These are phyloP conservation scores for Cynodonichthys magdalenae DNA, from an alignment of 2,797 vertebrate species.

Conservation along the genomic window DNA sequence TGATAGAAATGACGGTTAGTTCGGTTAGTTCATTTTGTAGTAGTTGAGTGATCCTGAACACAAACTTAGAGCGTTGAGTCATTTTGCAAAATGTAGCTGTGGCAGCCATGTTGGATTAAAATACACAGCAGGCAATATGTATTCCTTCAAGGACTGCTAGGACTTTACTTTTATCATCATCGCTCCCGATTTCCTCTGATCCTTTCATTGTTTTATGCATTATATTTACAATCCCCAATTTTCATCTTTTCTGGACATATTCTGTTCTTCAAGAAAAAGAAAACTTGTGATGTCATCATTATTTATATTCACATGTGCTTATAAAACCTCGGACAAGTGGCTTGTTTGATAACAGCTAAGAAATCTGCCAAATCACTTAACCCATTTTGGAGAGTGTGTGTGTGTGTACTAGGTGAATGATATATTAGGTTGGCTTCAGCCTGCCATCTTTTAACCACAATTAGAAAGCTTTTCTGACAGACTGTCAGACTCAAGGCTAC, in stretches of 20 bases:
- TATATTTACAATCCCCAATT: background rate
- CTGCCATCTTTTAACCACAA: slow-evolving; percentile 79
- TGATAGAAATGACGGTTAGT: too few relatives aligned
- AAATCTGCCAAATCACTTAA: slow-evolving; percentile 50
- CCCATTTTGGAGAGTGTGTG: slow-evolving; percentile 26
- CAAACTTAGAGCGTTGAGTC: too few relatives aligned
- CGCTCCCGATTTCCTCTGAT: background rate
- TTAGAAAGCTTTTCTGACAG: slow-evolving; percentile 76
- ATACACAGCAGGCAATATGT: too few relatives aligned
- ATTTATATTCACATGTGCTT: slow-evolving; percentile 56
- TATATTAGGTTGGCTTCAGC: slow-evolving; percentile 64
- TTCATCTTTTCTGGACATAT: background rate
- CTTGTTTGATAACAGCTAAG: slow-evolving; percentile 48
- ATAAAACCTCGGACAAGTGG: slow-evolving; percentile 36
- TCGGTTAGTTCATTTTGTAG: too few relatives aligned
- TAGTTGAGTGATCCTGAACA: too few relatives aligned
- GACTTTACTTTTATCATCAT: too few relatives aligned
- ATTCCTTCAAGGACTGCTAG: too few relatives aligned
- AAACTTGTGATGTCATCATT: slow-evolving; percentile 13
- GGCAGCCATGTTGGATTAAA: too few relatives aligned
- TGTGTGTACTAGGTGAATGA: slow-evolving; percentile 57
- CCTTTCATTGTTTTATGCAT: background rate
- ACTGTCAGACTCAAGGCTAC: slow-evolving; percentile 65
- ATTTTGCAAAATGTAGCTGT: too few relatives aligned
- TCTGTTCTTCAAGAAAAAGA: slow-evolving; percentile 15